These are phyloP conservation scores for Bombus superbus DNA, from an alignment of 1,140 invertebrate species.

Conservation along the genomic window DNA sequence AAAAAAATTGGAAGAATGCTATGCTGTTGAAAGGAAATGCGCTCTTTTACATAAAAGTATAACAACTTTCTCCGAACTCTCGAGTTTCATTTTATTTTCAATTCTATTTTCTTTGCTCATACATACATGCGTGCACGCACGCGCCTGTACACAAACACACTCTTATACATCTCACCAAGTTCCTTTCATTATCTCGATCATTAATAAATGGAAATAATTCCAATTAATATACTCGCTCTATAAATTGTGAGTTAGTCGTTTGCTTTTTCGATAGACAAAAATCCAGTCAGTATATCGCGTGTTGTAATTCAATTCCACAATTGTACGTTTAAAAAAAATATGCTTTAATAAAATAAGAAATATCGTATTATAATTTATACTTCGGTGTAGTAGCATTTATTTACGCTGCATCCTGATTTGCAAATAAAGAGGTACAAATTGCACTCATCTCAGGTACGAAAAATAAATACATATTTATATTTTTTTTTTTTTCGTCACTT, in stretches of 20 bases:
- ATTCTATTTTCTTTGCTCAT: conserved; percentile 17
- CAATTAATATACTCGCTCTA: conserved; percentile 14
- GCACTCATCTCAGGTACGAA: conserved; percentile 12
- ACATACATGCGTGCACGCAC: no score
- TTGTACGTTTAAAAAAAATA: conserved; percentile 62
- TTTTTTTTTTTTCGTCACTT: neutral
- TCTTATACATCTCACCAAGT: neutral
- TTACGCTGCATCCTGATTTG: neutral
- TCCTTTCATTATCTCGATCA: neutral
- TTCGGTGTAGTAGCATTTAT: neutral
- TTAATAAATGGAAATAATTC: neutral
- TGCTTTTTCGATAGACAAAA: neutral
- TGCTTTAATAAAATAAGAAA: conserved; percentile 72
- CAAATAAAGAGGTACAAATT: neutral
- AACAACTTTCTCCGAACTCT: conserved; percentile 7
- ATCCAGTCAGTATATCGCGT: conserved; percentile 22
- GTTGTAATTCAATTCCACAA: conserved; percentile 27
- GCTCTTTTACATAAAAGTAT: conserved; percentile 52
- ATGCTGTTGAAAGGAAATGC: conserved; percentile 43
- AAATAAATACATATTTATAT: conserved; percentile 6
- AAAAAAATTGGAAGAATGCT: conserved; percentile 55
- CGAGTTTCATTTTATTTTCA: conserved; percentile 1
- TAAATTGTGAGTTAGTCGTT: conserved; percentile 26
- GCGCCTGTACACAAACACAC: neutral
- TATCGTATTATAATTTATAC: conserved; percentile 17